Percentiles rank a stretch among this genome's conserved stretches.
These are phyloP conservation scores for Coregonus clupeaformis DNA, from an alignment of 2,113 vertebrate species.

Conservation along the genomic window DNA sequence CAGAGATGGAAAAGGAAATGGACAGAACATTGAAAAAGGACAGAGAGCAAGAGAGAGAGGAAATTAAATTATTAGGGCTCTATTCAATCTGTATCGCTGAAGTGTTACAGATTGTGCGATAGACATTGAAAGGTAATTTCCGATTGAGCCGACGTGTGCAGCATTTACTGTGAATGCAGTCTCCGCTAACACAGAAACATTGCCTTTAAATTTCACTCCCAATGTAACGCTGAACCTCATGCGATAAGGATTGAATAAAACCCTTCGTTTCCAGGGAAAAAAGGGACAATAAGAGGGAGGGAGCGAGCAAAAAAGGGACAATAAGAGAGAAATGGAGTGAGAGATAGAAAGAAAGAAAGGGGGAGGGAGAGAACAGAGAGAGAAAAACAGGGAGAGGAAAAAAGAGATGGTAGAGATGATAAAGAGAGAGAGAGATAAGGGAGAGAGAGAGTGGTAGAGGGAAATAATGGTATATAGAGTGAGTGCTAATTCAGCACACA, in stretches of 20 bases:
- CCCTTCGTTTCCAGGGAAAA: background rate
- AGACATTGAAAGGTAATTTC: too few relatives aligned
- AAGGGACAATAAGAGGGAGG: background rate
- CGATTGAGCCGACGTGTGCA: too few relatives aligned
- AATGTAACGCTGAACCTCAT: too few relatives aligned
- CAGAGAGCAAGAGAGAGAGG: background rate
- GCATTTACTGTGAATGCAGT: too few relatives aligned
- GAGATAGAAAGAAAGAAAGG: background rate
- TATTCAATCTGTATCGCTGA: too few relatives aligned
- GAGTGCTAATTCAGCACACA: conserved; percentile 39
- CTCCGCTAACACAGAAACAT: too few relatives aligned
- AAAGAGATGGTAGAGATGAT: background rate
- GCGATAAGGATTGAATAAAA: background rate
- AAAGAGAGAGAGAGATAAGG: background rate
- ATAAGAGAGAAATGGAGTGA: background rate
- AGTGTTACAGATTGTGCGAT: too few relatives aligned
- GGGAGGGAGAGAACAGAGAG: background rate
- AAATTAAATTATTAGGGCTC: background rate
- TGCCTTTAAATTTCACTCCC: too few relatives aligned
- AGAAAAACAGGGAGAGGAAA: background rate
- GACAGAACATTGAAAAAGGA: background rate
- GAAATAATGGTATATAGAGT: background rate
- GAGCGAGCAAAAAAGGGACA: background rate
- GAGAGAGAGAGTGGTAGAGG: background rate
- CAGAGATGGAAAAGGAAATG: background rate